phyloP scores from a whole-genome alignment of 2,797 vertebrate genomes.

The Moxostoma hubbsi region DNA sequence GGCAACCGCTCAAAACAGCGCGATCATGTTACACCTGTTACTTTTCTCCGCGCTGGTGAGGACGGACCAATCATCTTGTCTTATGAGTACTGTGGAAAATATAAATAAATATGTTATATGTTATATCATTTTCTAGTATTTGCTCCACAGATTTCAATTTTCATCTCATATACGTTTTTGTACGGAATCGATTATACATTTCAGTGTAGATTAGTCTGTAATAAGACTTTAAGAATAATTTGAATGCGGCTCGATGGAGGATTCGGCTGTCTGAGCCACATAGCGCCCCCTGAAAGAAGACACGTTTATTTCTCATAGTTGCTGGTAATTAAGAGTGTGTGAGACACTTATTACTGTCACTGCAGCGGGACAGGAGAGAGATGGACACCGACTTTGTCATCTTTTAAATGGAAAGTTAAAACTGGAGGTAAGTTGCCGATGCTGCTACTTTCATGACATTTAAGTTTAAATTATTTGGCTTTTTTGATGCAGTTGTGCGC shows the following conservation, averaged over 20 bases:
- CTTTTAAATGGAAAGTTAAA: neutral
- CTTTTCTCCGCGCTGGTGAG: neutral
- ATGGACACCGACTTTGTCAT: neutral
- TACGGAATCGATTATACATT: too few species aligned
- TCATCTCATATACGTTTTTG: neutral
- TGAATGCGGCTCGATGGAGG: neutral
- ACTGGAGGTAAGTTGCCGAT: neutral
- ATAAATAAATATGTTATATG: too few species aligned
- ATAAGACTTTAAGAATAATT: neutral
- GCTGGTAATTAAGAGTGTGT: neutral
- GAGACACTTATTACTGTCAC: neutral
- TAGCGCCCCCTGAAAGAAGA: slow-evolving; percentile 14
- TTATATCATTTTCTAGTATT: neutral
- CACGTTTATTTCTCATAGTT: neutral
- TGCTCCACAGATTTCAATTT: neutral
- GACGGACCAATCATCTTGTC: neutral
- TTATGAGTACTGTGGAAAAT: neutral
- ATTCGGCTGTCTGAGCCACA: neutral
- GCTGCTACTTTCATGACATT: neutral
- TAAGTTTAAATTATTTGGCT: too few species aligned
- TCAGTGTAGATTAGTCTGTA: neutral
- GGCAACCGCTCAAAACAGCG: neutral
- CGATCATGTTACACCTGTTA: neutral
- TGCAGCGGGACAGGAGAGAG: neutral
- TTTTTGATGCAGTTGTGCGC: too few species aligned